Percentiles rank a stretch among this genome's conserved stretches.
Evolutionary conservation across 2,797 vertebrate genomes (phyloP).

Genomic region (Champsocephalus gunnari): DNA sequence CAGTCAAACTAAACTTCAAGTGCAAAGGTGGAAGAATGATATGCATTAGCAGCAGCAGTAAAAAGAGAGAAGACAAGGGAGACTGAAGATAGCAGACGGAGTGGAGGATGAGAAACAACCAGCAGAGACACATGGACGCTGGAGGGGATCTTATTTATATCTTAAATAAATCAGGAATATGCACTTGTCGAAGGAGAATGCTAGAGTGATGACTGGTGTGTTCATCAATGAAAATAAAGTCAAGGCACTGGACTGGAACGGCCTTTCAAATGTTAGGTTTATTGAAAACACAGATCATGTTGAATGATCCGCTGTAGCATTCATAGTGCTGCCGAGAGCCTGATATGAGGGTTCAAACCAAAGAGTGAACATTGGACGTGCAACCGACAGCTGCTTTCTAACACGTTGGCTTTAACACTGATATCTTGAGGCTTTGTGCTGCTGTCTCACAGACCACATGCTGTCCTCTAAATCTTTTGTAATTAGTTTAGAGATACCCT

Average conservation of each 20-base stretch:
- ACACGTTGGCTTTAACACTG: no score
- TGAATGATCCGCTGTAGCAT: slow-evolving; percentile 1
- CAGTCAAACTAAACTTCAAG: slow-evolving; percentile 53
- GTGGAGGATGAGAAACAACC: slow-evolving; percentile 47
- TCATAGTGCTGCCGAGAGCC: neutral
- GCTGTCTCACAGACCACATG: no score
- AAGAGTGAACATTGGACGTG: neutral
- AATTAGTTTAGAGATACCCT: neutral
- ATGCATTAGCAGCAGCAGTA: slow-evolving; percentile 56
- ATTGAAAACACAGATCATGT: slow-evolving; percentile 14
- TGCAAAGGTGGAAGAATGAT: slow-evolving; percentile 49
- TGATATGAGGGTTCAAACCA: neutral
- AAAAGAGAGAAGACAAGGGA: slow-evolving; percentile 28
- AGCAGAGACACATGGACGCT: slow-evolving; percentile 14
- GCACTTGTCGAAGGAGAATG: neutral
- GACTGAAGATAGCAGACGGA: slow-evolving; percentile 60
- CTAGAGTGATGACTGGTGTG: neutral
- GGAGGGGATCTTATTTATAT: slow-evolving; percentile 55
- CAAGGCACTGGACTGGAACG: neutral
- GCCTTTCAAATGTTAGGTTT: neutral
- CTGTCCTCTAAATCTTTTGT: neutral
- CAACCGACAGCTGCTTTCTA: neutral
- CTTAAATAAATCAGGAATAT: slow-evolving; percentile 18
- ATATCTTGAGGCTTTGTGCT: no score
- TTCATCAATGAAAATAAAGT: neutral